phyloP scores from a whole-genome alignment of 2,888 invertebrate genomes.

The Cheilosia vernalis region DNA sequence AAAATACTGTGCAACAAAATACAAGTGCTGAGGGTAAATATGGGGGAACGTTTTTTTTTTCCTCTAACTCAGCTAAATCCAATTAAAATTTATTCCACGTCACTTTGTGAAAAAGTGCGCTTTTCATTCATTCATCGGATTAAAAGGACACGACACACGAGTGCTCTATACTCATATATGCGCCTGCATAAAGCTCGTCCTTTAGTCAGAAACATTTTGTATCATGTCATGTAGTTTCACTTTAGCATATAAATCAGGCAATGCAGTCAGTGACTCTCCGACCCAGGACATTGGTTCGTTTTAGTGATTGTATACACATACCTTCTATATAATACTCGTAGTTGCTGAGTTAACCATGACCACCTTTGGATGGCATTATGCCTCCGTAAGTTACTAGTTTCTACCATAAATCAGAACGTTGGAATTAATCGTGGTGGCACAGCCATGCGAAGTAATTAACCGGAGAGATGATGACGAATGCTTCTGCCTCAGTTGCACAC shows the following conservation, averaged over 20 bases:
- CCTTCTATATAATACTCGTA: neutral
- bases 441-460: neutral
- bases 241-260: constrained; percentile 58
- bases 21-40: constrained; percentile 9
- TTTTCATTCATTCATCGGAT: constrained; percentile 65
- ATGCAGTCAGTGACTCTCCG: constrained; percentile 34
- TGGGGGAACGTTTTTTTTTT: constrained; percentile 32
- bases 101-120: constrained; percentile 56
- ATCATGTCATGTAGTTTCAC: constrained; percentile 62
- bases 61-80: constrained; percentile 60
- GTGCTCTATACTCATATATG: constrained; percentile 23
- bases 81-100: constrained; percentile 67
- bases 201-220: constrained; percentile 61
- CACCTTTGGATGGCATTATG: constrained; percentile 40
- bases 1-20: neutral
- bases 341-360: constrained; percentile 44
- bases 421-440: neutral
- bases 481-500: neutral
- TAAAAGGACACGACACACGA: constrained; percentile 50
- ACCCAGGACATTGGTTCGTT: constrained; percentile 1
- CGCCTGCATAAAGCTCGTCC: constrained; percentile 57
- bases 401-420: too few relatives aligned
- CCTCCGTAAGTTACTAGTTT: neutral
- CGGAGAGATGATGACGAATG: neutral
- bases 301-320: constrained; percentile 14